A percentile compares a stretch with the other conserved stretches of the same genome.
phyloP scores from a whole-genome alignment of 2,113 vertebrate species.

The Trinectes maculatus region DNA sequence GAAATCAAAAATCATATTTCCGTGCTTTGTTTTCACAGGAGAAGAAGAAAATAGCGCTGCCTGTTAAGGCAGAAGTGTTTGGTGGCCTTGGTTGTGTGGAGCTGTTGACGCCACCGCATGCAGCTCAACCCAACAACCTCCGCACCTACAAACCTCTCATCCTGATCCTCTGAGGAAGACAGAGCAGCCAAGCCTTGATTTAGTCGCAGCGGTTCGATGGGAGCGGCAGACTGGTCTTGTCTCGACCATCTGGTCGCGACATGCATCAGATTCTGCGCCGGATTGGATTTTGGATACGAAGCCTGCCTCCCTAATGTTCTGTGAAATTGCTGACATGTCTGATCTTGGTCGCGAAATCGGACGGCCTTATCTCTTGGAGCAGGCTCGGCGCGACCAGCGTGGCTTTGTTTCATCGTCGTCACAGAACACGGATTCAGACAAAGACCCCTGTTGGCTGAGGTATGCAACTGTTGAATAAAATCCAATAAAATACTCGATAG shows the following conservation, averaged over 20 bases:
- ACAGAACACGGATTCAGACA: conserved; percentile 15
- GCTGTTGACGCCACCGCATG: conserved; percentile 67
- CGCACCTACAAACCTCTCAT: conserved; percentile 78
- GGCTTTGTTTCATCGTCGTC: conserved; percentile 39
- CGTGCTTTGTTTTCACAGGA: conserved; percentile 13
- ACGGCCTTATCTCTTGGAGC: conserved; percentile 43
- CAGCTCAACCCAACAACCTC: conserved; percentile 62
- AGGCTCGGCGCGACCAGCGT: conserved; percentile 43
- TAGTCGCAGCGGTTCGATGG: not conserved
- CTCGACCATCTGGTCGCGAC: conserved; percentile 43
- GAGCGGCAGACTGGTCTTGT: conserved; percentile 26
- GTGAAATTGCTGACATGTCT: conserved; percentile 62
- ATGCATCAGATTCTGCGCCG: conserved; percentile 44
- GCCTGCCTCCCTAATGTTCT: conserved; percentile 51
- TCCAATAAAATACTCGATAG: conserved; percentile 1
- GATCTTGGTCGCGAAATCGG: conserved; percentile 55
- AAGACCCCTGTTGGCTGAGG: not conserved
- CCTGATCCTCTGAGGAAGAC: conserved; percentile 59
- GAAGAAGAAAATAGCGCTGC: conserved; percentile 18
- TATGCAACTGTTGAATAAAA: conserved; percentile 1
- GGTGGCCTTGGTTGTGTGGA: conserved; percentile 29
- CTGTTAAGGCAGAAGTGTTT: conserved; percentile 17
- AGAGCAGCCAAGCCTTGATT: conserved; percentile 35
- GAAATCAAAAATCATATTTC: not conserved
- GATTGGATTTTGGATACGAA: conserved; percentile 44